These are phyloP conservation scores for Gymnarchus niloticus DNA, from an alignment of 2,113 vertebrate species.

Conservation along the genomic window DNA sequence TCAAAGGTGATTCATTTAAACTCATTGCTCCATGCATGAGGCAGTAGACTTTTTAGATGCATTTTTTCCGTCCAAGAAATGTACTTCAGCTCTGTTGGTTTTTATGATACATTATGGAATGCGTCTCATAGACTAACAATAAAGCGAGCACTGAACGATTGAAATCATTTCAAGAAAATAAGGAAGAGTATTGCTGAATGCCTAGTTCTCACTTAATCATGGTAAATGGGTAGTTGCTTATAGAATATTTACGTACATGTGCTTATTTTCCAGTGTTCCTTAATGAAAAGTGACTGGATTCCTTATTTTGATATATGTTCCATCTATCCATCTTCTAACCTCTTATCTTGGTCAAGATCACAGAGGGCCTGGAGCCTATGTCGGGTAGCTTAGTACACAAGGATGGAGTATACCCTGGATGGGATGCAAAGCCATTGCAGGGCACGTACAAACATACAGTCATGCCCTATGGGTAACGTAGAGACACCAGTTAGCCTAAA, in stretches of 20 bases:
- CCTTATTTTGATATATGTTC: background rate
- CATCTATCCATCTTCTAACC: too few relatives aligned
- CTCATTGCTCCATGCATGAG: background rate
- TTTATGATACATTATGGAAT: background rate
- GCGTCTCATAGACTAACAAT: background rate
- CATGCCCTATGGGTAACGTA: too few relatives aligned
- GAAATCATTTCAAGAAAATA: background rate
- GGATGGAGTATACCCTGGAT: too few relatives aligned
- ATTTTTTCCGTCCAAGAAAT: background rate
- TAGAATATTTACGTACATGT: background rate
- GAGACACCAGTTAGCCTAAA: too few relatives aligned
- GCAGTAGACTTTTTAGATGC: background rate
- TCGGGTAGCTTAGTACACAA: too few relatives aligned
- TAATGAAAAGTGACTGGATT: background rate
- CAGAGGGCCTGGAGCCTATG: too few relatives aligned
- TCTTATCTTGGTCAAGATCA: too few relatives aligned
- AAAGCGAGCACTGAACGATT: background rate
- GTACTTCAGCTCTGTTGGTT: background rate
- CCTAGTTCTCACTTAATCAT: background rate
- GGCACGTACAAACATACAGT: too few relatives aligned
- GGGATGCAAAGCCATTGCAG: too few relatives aligned
- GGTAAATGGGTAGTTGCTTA: background rate
- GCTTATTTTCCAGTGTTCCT: background rate
- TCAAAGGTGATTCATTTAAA: slow-evolving; percentile 4
- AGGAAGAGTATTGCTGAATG: background rate